Evolutionary conservation across 2,797 vertebrate genomes (phyloP).

Genomic region (Gadopsis marmoratus): DNA sequence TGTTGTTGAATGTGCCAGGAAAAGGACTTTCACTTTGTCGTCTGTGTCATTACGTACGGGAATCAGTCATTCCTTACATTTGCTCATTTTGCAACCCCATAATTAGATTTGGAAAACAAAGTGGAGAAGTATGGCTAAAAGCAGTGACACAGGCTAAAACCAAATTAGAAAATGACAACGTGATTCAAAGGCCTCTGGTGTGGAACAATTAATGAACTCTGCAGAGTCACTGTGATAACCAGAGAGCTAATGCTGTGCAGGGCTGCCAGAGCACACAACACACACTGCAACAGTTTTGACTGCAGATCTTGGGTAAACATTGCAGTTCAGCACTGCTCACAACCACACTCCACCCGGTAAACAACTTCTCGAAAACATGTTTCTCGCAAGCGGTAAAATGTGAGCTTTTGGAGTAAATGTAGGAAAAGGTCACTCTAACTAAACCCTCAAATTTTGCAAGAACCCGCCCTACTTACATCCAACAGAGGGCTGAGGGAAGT

Average conservation of each 20-base stretch:
- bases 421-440: conserved; percentile 3
- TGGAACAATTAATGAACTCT: conserved; percentile 75
- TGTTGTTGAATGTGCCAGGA: conserved; percentile 10
- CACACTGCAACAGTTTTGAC: conserved; percentile 46
- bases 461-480: background rate
- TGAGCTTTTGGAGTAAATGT: conserved; percentile 24
- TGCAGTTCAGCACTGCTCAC: conserved; percentile 38
- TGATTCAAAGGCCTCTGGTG: conserved; percentile 71
- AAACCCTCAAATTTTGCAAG: background rate
- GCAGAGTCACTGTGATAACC: conserved; percentile 66
- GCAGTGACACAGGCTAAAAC: conserved; percentile 60
- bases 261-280: conserved; percentile 58
- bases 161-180: conserved; percentile 75
- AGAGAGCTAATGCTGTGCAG: conserved; percentile 40
- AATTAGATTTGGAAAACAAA: conserved; percentile 76
- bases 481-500: background rate
- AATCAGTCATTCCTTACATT: conserved; percentile 58
- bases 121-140: conserved; percentile 62
- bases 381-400: conserved; percentile 23
- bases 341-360: conserved; percentile 32
- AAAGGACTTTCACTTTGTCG: conserved; percentile 28
- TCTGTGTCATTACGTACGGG: conserved; percentile 49
- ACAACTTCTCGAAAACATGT: conserved; percentile 35
- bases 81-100: conserved; percentile 56
- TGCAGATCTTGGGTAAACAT: conserved; percentile 57